These are phyloP conservation scores for Pitangus sulphuratus DNA, from an alignment of 2,797 vertebrate species.

Conservation along the genomic window DNA sequence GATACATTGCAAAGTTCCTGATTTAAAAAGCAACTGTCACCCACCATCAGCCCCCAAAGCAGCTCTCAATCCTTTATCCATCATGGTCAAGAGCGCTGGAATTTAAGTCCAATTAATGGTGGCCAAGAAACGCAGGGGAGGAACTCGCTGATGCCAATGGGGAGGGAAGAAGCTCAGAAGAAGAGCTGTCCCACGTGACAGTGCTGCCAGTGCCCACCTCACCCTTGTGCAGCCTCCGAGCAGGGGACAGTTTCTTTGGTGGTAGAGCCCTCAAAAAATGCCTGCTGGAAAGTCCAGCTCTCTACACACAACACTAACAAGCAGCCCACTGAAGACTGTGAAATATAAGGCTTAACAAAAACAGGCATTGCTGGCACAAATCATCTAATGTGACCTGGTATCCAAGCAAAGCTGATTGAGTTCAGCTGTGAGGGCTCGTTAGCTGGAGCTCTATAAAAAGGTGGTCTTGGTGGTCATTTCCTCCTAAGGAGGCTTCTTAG, in stretches of 20 bases:
- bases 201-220: rapidly evolving
- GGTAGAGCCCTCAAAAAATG: background rate
- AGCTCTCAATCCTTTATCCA: background rate
- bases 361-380: background rate
- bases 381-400: background rate
- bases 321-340: background rate
- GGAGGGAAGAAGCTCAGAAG: background rate
- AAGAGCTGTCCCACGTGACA: background rate
- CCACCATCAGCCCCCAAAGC: background rate
- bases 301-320: background rate
- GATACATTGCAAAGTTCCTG: background rate
- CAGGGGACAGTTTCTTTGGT: background rate
- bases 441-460: background rate
- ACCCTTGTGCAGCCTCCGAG: background rate
- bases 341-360: background rate
- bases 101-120: rapidly evolving
- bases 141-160: background rate
- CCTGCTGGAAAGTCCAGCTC: background rate
- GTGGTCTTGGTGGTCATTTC: rapidly evolving
- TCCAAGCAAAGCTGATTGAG: background rate
- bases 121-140: background rate
- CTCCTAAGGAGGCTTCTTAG: background rate
- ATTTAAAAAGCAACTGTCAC: background rate
- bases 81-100: rapidly evolving
- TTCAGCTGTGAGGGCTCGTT: background rate